Percentiles rank a stretch among this genome's conserved stretches.
These are phyloP conservation scores for Drosophila austrosaltans DNA, from an alignment of 2,888 invertebrate species.

Conservation along the genomic window DNA sequence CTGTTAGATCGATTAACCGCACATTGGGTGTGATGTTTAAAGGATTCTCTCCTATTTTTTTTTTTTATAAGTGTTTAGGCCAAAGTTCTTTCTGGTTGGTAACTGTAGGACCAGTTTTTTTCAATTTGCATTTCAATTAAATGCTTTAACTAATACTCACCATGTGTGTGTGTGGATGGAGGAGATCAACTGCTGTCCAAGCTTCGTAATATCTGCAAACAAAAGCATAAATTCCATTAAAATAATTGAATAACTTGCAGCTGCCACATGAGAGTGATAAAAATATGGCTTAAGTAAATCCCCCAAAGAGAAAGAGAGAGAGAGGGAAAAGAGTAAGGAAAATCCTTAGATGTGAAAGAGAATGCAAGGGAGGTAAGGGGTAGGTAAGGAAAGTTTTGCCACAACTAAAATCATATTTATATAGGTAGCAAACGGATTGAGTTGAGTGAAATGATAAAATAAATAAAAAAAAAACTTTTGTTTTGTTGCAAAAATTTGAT, in stretches of 20 bases:
- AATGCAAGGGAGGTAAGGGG: not conserved
- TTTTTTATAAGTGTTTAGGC: not conserved
- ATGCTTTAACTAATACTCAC: conserved; percentile 49
- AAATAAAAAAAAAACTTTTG: conserved; percentile 54
- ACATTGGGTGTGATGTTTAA: conserved; percentile 42
- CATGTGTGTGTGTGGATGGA: not conserved
- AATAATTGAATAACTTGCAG: conserved; percentile 77
- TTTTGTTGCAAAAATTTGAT: conserved; percentile 60
- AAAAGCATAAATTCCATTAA: conserved; percentile 65
- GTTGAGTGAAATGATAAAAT: conserved; percentile 28
- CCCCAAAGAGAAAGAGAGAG: conserved; percentile 19
- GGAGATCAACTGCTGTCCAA: conserved; percentile 17
- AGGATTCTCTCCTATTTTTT: not conserved
- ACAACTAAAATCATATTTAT: conserved; percentile 62
- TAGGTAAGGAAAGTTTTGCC: conserved; percentile 47
- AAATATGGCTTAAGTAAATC: conserved; percentile 72
- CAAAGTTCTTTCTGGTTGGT: not conserved
- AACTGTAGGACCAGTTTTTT: conserved; percentile 23
- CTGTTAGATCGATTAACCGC: conserved; percentile 67
- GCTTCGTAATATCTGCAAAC: conserved; percentile 43
- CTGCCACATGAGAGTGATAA: conserved; percentile 52
- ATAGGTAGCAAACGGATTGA: conserved; percentile 7
- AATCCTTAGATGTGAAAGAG: conserved; percentile 1
- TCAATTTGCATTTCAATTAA: conserved; percentile 59
- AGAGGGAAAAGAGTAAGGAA: conserved; percentile 14